Base-by-base conservation (phyloP, 1,140 invertebrate species). In the Daktulosphaira vitifoliae region DNA sequence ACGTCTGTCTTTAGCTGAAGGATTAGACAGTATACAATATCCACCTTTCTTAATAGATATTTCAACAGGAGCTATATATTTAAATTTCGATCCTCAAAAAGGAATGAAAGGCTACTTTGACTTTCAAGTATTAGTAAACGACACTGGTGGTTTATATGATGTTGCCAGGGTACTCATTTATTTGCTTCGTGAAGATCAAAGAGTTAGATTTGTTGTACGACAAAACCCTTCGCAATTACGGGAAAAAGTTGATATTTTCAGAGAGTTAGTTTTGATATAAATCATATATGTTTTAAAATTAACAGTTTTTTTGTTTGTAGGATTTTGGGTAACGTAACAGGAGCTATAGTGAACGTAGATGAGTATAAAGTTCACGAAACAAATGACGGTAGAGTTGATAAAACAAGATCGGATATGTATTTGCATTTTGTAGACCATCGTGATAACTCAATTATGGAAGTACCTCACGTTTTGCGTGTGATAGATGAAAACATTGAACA, bases 31-130 rank as follows among this genome's bases (percentile, higher is more conserved):
- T 69, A 79, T 92, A 54, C 69, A 70, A 16, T 80, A 84, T 38
- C 79, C 86, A 3, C 89, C 92, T 0, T 96, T 97, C 76, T 72
- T 90, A 0, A 82, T 97, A 0, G 85, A 94, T 67, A 75, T 76
- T 50, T 78, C 84, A 7, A 88, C 89, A 8, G 94, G 93, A 1
- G 84, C 84, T 1, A 82, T 98, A 3, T 84, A 82, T 51, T 78
- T 96, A 1, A 96, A 96, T 76, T 96, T 96, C 73, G 92, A 96
- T 77, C 93, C 93, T 16, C 92, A 96, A 72, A 88, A 89, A 71
- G 88, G 89, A 54, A 96, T 96, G 93, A 95, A 95, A 74, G 94
- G 94, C 53, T 96, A 96, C 74, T 96, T 96, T 75, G 88, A 93
- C 73, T 94, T 96, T 59, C 68, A 86, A 85, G 84, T 93, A 1